A percentile compares a stretch with the other conserved stretches of the same genome.
These are phyloP conservation scores for Carpatolechia fugitivella DNA, from an alignment of 2,888 invertebrate genomes.

Conservation along the genomic window DNA sequence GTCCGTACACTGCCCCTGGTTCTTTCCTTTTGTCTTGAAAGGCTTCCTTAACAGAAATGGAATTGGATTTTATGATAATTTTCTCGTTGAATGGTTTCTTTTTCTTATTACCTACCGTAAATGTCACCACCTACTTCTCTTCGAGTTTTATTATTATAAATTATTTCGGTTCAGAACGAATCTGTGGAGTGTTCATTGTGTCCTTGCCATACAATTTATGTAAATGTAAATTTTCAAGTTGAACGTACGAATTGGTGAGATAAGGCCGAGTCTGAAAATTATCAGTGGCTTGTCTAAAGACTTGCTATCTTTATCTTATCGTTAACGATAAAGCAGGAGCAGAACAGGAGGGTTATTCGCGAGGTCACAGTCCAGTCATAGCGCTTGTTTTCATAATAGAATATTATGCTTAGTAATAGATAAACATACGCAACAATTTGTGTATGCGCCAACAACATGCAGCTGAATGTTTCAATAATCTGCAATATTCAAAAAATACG, in stretches of 20 bases:
- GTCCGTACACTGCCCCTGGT: background rate
- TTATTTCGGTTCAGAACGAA: background rate
- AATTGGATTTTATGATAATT: slow-evolving; percentile 1
- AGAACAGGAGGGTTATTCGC: slow-evolving; percentile 38
- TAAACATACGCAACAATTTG: slow-evolving; percentile 11
- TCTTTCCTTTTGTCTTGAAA: background rate
- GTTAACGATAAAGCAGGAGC: slow-evolving; percentile 38
- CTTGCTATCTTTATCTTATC: slow-evolving; percentile 47
- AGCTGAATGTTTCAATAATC: background rate
- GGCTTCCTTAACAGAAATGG: background rate
- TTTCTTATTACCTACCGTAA: background rate
- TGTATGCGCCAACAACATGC: background rate
- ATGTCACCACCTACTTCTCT: background rate
- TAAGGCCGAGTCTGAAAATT: slow-evolving; percentile 45
- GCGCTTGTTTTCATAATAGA: slow-evolving; percentile 35
- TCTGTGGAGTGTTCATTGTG: slow-evolving; percentile 22
- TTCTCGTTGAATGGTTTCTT: background rate
- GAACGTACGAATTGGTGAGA: slow-evolving; percentile 58
- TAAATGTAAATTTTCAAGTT: slow-evolving; percentile 53
- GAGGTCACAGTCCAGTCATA: slow-evolving; percentile 42
- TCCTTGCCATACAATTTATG: slow-evolving; percentile 40
- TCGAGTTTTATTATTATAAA: background rate
- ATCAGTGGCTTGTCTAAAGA: slow-evolving; percentile 57
- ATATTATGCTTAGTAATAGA: slow-evolving; percentile 3
- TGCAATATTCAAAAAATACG: background rate